These are phyloP conservation scores for Acipenser transmontanus DNA, from an alignment of 2,797 vertebrate genomes.

Conservation along the genomic window DNA sequence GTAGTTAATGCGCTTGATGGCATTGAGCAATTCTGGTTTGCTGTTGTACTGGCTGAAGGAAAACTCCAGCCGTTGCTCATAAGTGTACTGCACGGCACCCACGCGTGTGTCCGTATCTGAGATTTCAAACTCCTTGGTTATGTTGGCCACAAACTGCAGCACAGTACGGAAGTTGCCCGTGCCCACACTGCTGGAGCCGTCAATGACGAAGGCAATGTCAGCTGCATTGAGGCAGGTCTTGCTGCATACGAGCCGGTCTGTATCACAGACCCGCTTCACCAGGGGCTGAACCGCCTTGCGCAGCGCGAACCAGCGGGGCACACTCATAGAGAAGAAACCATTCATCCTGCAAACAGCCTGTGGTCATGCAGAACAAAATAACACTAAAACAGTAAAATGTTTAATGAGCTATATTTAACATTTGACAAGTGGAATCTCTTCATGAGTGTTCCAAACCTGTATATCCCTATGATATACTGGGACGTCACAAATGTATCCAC, in stretches of 20 bases:
- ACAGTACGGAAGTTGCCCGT: slow-evolving; percentile 89
- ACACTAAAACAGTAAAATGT: background rate
- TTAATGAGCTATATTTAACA: too few relatives aligned
- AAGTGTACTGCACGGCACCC: slow-evolving; percentile 92
- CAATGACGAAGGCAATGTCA: slow-evolving; percentile 80
- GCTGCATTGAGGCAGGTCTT: slow-evolving; percentile 67
- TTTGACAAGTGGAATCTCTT: too few relatives aligned
- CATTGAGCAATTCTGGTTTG: slow-evolving; percentile 78
- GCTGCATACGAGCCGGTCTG: slow-evolving; percentile 54
- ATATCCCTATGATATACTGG: too few relatives aligned
- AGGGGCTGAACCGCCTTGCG: slow-evolving; percentile 54
- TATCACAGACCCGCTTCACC: slow-evolving; percentile 63
- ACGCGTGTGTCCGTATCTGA: slow-evolving; percentile 90
- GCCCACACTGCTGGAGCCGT: slow-evolving; percentile 94
- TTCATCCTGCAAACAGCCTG: slow-evolving; percentile 70
- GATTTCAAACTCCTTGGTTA: slow-evolving; percentile 91
- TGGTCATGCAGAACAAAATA: background rate
- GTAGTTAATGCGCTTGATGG: slow-evolving; percentile 86
- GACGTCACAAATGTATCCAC: too few relatives aligned
- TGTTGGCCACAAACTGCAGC: slow-evolving; percentile 91
- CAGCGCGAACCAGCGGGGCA: slow-evolving; percentile 65
- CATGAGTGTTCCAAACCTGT: too few relatives aligned
- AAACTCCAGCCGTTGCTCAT: slow-evolving; percentile 93
- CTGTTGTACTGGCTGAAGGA: slow-evolving; percentile 77
- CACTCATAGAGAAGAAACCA: slow-evolving; percentile 54